Evolutionary conservation across 2,888 invertebrate genomes (phyloP), one percentile per base, ranked within the genome.

Genomic region (Caenorhabditis afra): DNA sequence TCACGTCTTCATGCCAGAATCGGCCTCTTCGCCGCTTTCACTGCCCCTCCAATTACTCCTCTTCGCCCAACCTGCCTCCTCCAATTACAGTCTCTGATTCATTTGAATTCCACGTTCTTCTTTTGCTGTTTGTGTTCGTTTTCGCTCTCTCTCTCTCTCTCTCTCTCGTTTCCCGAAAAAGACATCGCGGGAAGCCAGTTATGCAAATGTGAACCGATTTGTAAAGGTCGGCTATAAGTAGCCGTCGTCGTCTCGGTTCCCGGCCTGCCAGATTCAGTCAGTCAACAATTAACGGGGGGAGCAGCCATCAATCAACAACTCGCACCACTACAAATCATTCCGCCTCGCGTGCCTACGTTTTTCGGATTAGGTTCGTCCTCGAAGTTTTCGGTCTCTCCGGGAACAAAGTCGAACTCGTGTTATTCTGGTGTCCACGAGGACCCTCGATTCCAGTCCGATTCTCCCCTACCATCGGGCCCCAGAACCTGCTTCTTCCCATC

Each of bases 341-440:
- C n/a, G n/a, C n/a, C 23, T 45, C 41, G 20, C 50, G 12, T 35
- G 39, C 22, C 66, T 59, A 68, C 50, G n/a, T n/a, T 68, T 68
- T 68, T 68, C 68, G 68, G 68, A 68, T 68, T 68, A 68, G 49
- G 59, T 50, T 68, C 55, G 49, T 59, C 47, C 29, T 44, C 23
- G n/a, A n/a, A n/a, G n/a, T 29, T 29, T 29, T 29, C 23, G 14
- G 11, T 11, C 11, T 52, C 23, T 52, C 52, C 29, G 50, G 37
- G 50, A 23, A 50, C 50, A 50, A 50, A 52, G 7, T 29, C 12
- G 22, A 20, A 23, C 14, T 23, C 29, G 5, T 2, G 49, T 18
- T 11, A 7, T 49, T 22, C 11, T 12, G 3, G 2, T 12, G 8
- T 16, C 7, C 11, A 5, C 11, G 5, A 49, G 22, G 20, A 49